Base-by-base conservation (phyloP, 1,140 invertebrate genomes). In the Helicoverpa armigera region DNA sequence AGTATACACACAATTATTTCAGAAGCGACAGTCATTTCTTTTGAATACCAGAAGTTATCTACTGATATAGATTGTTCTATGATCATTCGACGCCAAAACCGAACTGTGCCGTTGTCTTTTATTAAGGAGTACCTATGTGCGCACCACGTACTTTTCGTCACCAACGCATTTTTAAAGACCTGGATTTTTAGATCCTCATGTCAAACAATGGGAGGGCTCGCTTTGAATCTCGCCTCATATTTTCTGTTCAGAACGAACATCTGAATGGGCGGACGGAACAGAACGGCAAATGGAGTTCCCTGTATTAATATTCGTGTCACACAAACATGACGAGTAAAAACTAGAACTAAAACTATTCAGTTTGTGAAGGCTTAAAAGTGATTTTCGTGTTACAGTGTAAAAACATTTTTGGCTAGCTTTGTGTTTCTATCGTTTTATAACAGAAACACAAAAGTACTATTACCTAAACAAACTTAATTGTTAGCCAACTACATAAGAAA, bases 161-260 rank as follows among this genome's bases (percentile, higher is more conserved):
- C 14, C 54, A 60, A 48, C 23, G 54, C 51, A 29, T 16, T 61
- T 79, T 48, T 29, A 74, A 43, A 65, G 60, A 51, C 16, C 9
- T 48, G 43, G 3, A 16, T 50, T 53, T 43, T 12, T 3, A 48
- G 14, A n/a, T 23, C 23, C 65, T 31, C 50, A 12, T 51, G 10
- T 53, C 18, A 63, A 65, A 77, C 48, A 65, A 77, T 65, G 5
- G 60, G 16, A 63, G 11, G 29, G 11, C 14, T 69, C 23, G 54
- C 31, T 74, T 74, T 76, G 74, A 63, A 31, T 31, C 23, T 53
- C 10, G 53, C 18, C 74, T 14, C 50, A 48, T n/a, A 69, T 69
- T 56, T 69, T n/a, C 29, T 43, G 43, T n/a, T 12, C 51, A 35
- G 14, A 3, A 23, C 11, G 23, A 31, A 29, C 9, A 7, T 65